These are phyloP conservation scores for Phoeniculus purpureus DNA, from an alignment of 2,797 vertebrate species.

Conservation along the genomic window DNA sequence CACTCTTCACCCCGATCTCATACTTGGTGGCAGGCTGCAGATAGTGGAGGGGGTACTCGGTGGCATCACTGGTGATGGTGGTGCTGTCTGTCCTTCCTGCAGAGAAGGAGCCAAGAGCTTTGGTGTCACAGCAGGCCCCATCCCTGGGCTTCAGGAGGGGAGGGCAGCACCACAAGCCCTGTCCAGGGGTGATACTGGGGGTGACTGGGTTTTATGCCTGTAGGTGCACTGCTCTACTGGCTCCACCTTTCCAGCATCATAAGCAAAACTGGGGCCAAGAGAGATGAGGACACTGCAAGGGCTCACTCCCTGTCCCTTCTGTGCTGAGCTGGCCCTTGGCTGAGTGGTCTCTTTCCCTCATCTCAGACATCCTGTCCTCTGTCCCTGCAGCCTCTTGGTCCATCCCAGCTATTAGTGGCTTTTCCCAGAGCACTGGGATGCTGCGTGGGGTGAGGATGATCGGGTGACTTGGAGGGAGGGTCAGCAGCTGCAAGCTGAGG, in stretches of 20 bases:
- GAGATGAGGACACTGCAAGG: not conserved
- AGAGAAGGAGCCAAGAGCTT: slow-evolving; percentile 28
- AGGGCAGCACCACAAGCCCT: not conserved
- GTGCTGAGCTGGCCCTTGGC: not conserved
- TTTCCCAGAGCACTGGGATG: not conserved
- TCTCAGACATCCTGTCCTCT: not conserved
- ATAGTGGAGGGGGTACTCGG: slow-evolving; percentile 84
- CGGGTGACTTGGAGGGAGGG: not conserved
- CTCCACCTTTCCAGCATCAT: not conserved
- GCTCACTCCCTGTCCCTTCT: not conserved
- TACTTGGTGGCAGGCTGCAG: slow-evolving; percentile 93
- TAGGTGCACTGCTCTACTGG: not conserved
- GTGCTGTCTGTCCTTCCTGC: slow-evolving; percentile 89
- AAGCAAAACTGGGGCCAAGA: not conserved
- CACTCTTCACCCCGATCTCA: slow-evolving; percentile 86
- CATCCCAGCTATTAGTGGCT: not conserved
- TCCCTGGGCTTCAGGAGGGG: not conserved
- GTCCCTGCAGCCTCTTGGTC: not conserved
- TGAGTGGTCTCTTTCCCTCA: not conserved
- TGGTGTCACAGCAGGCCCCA: not conserved
- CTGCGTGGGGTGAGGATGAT: not conserved
- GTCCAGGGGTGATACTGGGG: not conserved
- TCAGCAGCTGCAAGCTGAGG: not conserved
- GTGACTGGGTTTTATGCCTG: not conserved
- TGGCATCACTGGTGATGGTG: slow-evolving; percentile 87